Evolutionary conservation across 1,140 invertebrate species (phyloP).

Genomic region (Potamilus streckersoni): DNA sequence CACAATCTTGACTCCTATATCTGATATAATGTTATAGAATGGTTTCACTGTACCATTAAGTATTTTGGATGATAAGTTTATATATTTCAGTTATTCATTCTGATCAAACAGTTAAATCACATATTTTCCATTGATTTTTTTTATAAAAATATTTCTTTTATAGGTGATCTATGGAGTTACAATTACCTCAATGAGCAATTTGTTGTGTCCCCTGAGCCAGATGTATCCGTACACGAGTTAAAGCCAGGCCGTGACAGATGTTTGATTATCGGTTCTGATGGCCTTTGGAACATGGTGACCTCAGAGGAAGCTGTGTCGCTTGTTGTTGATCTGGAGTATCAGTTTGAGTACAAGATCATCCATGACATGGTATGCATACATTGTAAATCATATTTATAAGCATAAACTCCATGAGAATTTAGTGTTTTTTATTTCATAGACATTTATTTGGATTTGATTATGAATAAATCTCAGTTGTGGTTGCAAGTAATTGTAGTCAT

Average conservation of each 20-base stretch:
- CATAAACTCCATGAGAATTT: neutral
- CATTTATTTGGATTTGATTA: neutral
- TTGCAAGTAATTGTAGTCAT: neutral
- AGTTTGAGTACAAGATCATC: slow-evolving; percentile 59
- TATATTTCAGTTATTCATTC: too few species aligned
- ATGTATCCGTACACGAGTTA: slow-evolving; percentile 88
- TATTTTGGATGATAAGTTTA: too few species aligned
- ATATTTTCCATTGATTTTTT: too few species aligned
- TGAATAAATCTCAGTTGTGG: neutral
- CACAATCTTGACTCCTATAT: too few species aligned
- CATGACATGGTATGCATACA: slow-evolving; percentile 54
- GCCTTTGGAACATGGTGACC: slow-evolving; percentile 95
- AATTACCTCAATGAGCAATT: slow-evolving; percentile 90
- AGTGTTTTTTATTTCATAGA: neutral
- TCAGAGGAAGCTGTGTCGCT: slow-evolving; percentile 85
- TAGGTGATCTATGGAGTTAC: slow-evolving; percentile 96
- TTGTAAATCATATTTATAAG: neutral
- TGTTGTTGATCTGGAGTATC: slow-evolving; percentile 71
- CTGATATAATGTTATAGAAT: too few species aligned
- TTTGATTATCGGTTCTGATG: slow-evolving; percentile 95
- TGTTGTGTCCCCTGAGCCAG: slow-evolving; percentile 97
- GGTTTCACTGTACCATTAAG: too few species aligned
- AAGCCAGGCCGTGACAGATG: slow-evolving; percentile 85
- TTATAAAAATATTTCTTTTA: slow-evolving; percentile 22
- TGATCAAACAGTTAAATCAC: too few species aligned